phyloP scores from a whole-genome alignment of 2,797 vertebrate species.

The Lutjanus campechanus region DNA sequence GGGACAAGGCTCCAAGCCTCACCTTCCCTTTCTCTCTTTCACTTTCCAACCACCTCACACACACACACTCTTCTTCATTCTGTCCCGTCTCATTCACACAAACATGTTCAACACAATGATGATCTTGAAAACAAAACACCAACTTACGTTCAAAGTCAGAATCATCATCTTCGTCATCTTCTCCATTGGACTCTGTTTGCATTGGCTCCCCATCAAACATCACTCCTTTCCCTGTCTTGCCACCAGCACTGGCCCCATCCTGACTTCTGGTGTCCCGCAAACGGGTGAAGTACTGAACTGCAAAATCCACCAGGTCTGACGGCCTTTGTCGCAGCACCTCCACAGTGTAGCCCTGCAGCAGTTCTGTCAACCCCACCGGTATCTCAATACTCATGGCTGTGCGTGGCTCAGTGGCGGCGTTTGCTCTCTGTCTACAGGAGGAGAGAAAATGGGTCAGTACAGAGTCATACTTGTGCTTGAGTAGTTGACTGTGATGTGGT shows the following conservation, averaged over 20 bases:
- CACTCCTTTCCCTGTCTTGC: conserved; percentile 86
- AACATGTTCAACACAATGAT: conserved; percentile 5
- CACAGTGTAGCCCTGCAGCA: conserved; percentile 98
- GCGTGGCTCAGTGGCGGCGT: conserved; percentile 62
- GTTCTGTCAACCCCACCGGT: conserved; percentile 95
- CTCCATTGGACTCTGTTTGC: conserved; percentile 93
- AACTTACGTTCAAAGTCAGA: conserved; percentile 94
- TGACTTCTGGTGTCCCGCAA: conserved; percentile 90
- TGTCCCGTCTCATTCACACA: background rate
- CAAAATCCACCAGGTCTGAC: conserved; percentile 95
- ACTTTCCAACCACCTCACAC: background rate
- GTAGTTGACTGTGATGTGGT: conserved; percentile 2
- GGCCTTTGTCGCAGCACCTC: conserved; percentile 96
- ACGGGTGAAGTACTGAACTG: conserved; percentile 95
- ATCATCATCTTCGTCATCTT: conserved; percentile 90
- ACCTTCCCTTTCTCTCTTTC: conserved; percentile 13
- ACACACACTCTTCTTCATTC: background rate
- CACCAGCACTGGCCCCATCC: conserved; percentile 80
- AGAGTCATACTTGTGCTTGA: conserved; percentile 3
- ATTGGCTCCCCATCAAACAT: conserved; percentile 93
- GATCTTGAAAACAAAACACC: conserved; percentile 25
- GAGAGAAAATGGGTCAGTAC: conserved; percentile 28
- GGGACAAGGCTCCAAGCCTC: conserved; percentile 10
- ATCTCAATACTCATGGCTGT: conserved; percentile 97
- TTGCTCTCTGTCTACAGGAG: conserved; percentile 58